These are phyloP conservation scores for Pterocles burchelli DNA, from an alignment of 2,113 vertebrate species.

Conservation along the genomic window DNA sequence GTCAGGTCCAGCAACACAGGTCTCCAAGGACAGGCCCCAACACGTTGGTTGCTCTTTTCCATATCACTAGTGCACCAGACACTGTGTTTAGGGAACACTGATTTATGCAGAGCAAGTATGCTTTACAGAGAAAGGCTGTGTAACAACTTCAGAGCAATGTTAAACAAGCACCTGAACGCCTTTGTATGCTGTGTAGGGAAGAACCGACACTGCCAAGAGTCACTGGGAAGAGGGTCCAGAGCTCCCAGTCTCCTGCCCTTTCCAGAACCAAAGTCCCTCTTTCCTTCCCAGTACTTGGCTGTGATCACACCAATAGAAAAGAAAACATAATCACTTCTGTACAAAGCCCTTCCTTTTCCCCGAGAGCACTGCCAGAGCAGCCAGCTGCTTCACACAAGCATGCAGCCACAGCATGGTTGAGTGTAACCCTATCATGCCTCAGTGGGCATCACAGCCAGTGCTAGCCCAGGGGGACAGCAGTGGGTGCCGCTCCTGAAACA, in stretches of 20 bases:
- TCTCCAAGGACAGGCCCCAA: background rate
- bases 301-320: accelerated
- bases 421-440: background rate
- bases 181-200: background rate
- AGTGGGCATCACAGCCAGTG: background rate
- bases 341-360: background rate
- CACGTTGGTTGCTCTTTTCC: background rate
- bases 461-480: background rate
- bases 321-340: accelerated
- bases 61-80: background rate
- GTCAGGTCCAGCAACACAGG: background rate
- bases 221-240: background rate
- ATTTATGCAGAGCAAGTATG: accelerated
- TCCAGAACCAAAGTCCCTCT: background rate
- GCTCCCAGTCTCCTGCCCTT: background rate
- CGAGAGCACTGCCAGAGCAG: background rate
- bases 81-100: background rate
- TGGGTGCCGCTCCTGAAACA: background rate
- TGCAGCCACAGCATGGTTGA: background rate
- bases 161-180: background rate
- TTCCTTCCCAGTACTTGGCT: background rate
- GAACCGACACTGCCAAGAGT: background rate
- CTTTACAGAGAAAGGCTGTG: background rate
- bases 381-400: accelerated
- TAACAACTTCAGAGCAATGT: background rate